Conservation (phyloP, 2,113 vertebrate species). For the Calidris pygmaea region DNA sequence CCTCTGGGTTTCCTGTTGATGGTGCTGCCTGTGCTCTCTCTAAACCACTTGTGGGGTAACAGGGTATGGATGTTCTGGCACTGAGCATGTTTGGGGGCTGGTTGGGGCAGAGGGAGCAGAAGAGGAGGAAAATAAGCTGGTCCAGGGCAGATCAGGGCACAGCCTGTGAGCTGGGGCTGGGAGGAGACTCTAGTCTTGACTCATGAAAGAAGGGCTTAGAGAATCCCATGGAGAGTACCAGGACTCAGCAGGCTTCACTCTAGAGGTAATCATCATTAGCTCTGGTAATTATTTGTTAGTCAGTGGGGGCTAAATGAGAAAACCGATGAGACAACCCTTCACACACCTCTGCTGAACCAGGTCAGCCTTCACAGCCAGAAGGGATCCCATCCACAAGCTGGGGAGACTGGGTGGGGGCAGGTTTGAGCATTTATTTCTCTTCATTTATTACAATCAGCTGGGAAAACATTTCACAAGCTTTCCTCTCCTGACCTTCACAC, state of each 20-base stretch:
- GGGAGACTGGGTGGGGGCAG: background rate
- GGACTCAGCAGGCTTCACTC: background rate
- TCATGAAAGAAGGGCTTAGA: background rate
- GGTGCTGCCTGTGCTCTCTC: background rate
- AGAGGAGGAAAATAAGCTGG: background rate
- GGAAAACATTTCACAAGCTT: background rate
- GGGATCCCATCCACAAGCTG: background rate
- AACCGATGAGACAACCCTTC: background rate
- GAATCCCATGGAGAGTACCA: background rate
- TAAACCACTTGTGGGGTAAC: background rate
- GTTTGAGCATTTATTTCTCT: background rate
- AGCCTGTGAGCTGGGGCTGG: background rate
- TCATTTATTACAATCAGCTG: background rate
- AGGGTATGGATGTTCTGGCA: background rate
- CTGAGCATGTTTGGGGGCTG: background rate
- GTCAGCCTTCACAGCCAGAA: background rate
- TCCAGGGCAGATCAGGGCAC: background rate
- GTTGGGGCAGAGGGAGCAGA: background rate
- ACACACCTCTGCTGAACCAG: background rate
- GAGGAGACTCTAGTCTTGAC: background rate
- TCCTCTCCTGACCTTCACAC: background rate
- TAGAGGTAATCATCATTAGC: background rate
- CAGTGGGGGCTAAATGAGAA: background rate
- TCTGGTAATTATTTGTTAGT: background rate
- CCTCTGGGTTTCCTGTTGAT: background rate